Conservation (phyloP, 2,797 vertebrate genomes). For the Scolopax rusticola region DNA sequence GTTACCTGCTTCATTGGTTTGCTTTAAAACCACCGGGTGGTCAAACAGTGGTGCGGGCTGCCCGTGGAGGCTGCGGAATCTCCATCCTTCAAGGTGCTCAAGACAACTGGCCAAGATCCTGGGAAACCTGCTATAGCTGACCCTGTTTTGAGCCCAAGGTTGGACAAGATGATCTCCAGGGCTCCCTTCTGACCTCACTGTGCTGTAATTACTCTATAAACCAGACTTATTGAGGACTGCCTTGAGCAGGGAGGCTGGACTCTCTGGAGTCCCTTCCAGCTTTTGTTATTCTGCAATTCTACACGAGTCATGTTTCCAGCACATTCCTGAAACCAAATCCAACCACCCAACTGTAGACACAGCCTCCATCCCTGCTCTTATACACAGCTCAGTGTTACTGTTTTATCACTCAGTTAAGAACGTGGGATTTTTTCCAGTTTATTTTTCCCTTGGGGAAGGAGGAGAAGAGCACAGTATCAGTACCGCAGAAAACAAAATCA, state of each 20-base stretch:
- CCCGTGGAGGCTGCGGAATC: background rate
- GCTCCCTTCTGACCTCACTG: background rate
- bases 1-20: background rate
- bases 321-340: background rate
- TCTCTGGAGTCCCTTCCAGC: background rate
- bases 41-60: background rate
- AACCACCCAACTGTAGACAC: background rate
- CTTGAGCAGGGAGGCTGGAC: background rate
- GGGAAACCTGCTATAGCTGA: background rate
- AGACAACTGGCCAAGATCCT: background rate
- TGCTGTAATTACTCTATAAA: background rate
- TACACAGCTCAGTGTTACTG: accelerated
- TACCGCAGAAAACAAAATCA: background rate
- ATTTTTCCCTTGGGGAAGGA: background rate
- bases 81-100: background rate
- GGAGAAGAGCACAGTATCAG: background rate
- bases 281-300: background rate
- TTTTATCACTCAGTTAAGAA: background rate
- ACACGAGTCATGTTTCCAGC: background rate
- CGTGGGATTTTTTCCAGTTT: background rate
- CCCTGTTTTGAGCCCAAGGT: background rate
- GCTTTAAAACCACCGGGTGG: background rate
- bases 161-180: background rate
- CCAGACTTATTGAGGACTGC: background rate
- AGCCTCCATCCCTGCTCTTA: background rate